Conservation (phyloP, 2,113 vertebrate genomes). For the Apeltes quadracus region DNA sequence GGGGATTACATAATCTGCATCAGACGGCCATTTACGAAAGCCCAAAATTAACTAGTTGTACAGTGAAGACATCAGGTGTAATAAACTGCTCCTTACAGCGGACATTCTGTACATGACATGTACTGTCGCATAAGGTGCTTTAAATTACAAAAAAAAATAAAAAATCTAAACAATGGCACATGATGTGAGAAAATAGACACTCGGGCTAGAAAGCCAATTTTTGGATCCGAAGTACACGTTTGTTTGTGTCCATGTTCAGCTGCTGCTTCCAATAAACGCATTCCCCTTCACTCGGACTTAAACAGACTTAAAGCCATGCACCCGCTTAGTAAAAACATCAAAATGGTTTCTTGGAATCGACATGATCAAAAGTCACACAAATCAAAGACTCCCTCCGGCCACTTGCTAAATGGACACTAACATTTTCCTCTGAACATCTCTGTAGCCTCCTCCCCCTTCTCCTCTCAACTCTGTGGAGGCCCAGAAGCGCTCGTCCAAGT, state of each 20-base stretch:
- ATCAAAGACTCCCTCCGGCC: background rate
- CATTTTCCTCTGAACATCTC: background rate
- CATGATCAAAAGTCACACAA: background rate
- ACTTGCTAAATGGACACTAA: background rate
- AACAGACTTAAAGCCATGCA: slow-evolving; percentile 5
- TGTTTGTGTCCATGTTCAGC: slow-evolving; percentile 2
- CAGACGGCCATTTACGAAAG: slow-evolving; percentile 13
- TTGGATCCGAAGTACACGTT: slow-evolving; percentile 1
- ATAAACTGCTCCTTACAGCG: background rate
- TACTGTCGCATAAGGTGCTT: background rate
- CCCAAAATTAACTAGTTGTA: slow-evolving; percentile 37
- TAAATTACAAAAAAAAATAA: background rate
- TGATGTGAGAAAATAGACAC: background rate
- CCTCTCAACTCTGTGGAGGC: slow-evolving; percentile 78
- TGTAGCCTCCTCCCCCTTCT: background rate
- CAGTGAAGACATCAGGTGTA: slow-evolving; percentile 8
- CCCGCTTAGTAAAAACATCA: background rate
- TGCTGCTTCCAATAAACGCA: slow-evolving; percentile 10
- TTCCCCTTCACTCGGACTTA: slow-evolving; percentile 6
- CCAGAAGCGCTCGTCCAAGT: slow-evolving; percentile 81
- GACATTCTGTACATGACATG: background rate
- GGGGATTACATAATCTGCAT: slow-evolving; percentile 46
- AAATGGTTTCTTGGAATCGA: slow-evolving; percentile 2
- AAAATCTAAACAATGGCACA: background rate
- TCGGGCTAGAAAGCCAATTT: background rate